Base-by-base conservation (phyloP, 1,140 invertebrate genomes). In the Ostrea edulis region DNA sequence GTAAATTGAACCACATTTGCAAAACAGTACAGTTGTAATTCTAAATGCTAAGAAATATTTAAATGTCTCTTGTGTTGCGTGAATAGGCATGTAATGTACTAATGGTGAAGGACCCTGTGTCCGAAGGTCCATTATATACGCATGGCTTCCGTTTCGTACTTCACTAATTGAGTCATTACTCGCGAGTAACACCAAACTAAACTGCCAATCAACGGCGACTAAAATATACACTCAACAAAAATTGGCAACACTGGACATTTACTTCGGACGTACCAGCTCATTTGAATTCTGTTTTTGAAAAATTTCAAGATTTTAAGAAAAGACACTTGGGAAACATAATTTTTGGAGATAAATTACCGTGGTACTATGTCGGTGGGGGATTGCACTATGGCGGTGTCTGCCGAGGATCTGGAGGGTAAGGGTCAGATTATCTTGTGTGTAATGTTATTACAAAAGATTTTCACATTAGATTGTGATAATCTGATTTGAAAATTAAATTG, bases 321-420 rank as follows among this genome's bases (percentile, higher is more conserved):
- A 25, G 29, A 35, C 35, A 11, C 14, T 29, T 77, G 11, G 12
- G 29, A 29, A 29, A 77, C 14, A 35, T 29, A 29, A 35, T 11
- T 77, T 35, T 29, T 29, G 68, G 25, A 25, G 29, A 77, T 77
- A 29, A 77, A 12, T 77, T 12, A 8, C 35, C 12, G 9, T 8
- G 8, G 22, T n/a, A 35, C 25, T 51, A 87, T 87, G 81, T 87
- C 86, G 22, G 86, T 83, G 1, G 86, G 82, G 22, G 71, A 82
- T 65, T 55, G 51, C 22, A 83, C 51, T n/a, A 82, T 87, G 86
- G 44, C 84, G 7, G 83, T 71, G 3, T 22, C 87, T 2, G 87
- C 84, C 5, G 83, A 88, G 5, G 84, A 85, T 62, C 29, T 88
- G 22, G 87, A 88, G 82, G 87, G 87, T 86, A 88, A 82, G 84